phyloP scores from a whole-genome alignment of 2,113 vertebrate genomes.

The Aleadryas rufinucha region DNA sequence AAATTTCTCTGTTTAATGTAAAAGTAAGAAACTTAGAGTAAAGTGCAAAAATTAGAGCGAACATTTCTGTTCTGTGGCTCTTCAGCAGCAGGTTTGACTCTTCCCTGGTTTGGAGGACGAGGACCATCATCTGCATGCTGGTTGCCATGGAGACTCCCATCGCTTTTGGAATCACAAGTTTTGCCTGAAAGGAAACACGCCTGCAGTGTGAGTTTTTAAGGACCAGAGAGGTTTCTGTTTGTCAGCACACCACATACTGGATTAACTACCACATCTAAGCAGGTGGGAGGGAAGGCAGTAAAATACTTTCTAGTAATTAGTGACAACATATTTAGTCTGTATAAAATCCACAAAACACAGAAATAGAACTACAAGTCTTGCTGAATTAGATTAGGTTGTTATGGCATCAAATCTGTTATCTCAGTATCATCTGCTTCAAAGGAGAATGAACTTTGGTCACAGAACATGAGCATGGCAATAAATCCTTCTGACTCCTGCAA shows the following conservation, averaged over 20 bases:
- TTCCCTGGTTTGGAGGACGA: slow-evolving; percentile 9
- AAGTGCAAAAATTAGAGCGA: slow-evolving; percentile 70
- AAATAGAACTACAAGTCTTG: not conserved
- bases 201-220: not conserved
- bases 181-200: slow-evolving; percentile 62
- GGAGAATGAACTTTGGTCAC: not conserved
- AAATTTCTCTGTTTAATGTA: slow-evolving; percentile 9
- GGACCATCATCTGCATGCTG: slow-evolving; percentile 33
- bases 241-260: not conserved
- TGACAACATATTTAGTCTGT: not conserved
- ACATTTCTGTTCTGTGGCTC: slow-evolving; percentile 49
- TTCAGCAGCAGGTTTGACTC: slow-evolving; percentile 28
- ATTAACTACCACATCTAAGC: not conserved
- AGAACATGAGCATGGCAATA: not conserved
- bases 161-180: slow-evolving; percentile 45
- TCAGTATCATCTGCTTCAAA: not conserved
- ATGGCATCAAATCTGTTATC: not conserved
- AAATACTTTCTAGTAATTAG: not conserved
- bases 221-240: not conserved
- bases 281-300: not conserved
- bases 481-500: not conserved
- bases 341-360: not conserved
- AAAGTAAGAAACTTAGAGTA: slow-evolving; percentile 55
- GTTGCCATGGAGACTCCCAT: slow-evolving; percentile 52
- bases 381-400: not conserved